Percentiles rank a stretch among this genome's conserved stretches.
phyloP scores from a whole-genome alignment of 2,113 vertebrate genomes.

The Illadopsis cleaveri region DNA sequence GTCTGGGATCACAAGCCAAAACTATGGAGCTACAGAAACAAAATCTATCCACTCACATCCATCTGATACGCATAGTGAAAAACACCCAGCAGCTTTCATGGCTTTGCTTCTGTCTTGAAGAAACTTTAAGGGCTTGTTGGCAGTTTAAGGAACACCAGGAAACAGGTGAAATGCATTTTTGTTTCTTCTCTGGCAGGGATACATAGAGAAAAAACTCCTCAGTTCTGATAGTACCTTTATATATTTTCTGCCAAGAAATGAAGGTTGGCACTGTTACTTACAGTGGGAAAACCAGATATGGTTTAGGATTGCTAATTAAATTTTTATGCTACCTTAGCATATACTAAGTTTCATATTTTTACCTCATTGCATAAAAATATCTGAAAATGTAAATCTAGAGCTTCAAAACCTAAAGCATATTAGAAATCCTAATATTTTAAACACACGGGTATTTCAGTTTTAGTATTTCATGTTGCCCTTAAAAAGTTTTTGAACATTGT shows the following conservation, averaged over 20 bases:
- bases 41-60: neutral
- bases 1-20: neutral
- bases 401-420: neutral
- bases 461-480: neutral
- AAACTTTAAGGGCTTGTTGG: neutral
- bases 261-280: neutral
- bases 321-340: neutral
- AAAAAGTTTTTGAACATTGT: neutral
- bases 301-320: neutral
- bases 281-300: neutral
- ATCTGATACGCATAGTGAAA: neutral
- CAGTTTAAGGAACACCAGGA: neutral
- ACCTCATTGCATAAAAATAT: neutral
- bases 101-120: neutral
- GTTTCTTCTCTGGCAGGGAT: neutral
- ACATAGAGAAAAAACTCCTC: neutral
- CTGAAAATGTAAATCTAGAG: neutral
- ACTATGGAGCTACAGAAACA: neutral
- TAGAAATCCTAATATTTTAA: neutral
- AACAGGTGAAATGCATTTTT: neutral
- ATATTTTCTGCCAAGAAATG: neutral
- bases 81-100: neutral
- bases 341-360: neutral
- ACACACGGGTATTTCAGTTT: neutral
- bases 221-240: neutral